Conservation (phyloP, 2,113 vertebrate species). For the Ammospiza caudacuta region DNA sequence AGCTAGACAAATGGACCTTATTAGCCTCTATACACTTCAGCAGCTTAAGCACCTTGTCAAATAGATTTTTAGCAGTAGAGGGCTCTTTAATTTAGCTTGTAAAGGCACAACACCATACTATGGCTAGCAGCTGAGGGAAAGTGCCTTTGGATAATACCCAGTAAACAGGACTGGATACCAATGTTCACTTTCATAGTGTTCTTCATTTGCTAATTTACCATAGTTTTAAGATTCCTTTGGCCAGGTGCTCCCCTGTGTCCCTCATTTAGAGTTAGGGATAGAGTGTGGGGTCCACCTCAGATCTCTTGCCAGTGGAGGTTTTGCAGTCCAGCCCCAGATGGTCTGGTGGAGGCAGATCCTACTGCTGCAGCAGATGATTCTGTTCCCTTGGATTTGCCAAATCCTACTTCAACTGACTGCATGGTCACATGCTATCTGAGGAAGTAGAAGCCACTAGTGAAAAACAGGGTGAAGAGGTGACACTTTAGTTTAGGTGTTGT, state of each 20-base stretch:
- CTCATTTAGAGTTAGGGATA: neutral
- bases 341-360: neutral
- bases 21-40: neutral
- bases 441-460: neutral
- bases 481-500: neutral
- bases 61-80: neutral
- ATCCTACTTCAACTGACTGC: neutral
- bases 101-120: neutral
- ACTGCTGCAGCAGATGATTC: neutral
- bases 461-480: neutral
- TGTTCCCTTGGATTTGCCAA: neutral
- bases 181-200: neutral
- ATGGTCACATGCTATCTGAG: accelerated
- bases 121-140: neutral
- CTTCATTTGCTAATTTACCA: neutral
- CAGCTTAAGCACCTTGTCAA: neutral
- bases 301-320: neutral
- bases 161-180: neutral
- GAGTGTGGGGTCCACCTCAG: neutral
- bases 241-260: neutral
- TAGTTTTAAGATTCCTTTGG: neutral
- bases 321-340: neutral
- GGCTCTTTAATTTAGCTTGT: neutral
- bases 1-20: neutral
- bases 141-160: neutral